phyloP scores from a whole-genome alignment of 1,140 invertebrate genomes.

The Magallana ariakensis region DNA sequence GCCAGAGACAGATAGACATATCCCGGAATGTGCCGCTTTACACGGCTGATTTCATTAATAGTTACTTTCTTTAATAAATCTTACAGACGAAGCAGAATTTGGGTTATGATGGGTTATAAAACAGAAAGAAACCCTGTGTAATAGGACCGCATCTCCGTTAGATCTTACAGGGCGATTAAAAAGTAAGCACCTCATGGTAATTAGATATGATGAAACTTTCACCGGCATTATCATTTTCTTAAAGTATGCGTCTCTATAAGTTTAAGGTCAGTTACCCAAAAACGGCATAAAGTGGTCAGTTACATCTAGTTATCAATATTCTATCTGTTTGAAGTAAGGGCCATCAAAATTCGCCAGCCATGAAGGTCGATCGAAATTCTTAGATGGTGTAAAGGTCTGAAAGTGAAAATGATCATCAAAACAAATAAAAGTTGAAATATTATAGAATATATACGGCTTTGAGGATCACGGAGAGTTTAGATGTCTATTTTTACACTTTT shows the following conservation, averaged over 20 bases:
- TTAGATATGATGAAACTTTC: constrained; percentile 15
- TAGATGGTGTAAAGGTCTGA: too few species aligned
- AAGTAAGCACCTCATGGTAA: background rate
- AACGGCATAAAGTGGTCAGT: constrained; percentile 3
- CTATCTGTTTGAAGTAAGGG: too few species aligned
- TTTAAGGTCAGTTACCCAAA: background rate
- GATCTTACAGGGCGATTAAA: constrained; percentile 4
- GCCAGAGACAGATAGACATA: constrained; percentile 18
- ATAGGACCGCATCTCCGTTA: background rate
- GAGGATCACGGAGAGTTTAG: too few species aligned
- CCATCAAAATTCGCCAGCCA: too few species aligned
- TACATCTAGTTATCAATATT: too few species aligned
- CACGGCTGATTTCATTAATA: constrained; percentile 27
- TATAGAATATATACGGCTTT: too few species aligned
- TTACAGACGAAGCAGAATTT: constrained; percentile 24
- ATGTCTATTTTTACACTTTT: too few species aligned
- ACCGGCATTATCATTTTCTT: constrained; percentile 10
- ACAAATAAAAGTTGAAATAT: too few species aligned
- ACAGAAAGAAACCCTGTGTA: background rate
- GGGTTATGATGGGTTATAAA: constrained; percentile 19
- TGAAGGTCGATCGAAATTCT: too few species aligned
- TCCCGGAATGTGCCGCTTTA: constrained; percentile 13
- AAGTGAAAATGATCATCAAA: too few species aligned
- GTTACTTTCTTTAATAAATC: background rate
- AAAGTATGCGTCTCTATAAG: background rate